Percentiles rank a stretch among this genome's conserved stretches.
These are phyloP conservation scores for Ameiurus melas DNA, from an alignment of 2,113 vertebrate species.

Conservation along the genomic window DNA sequence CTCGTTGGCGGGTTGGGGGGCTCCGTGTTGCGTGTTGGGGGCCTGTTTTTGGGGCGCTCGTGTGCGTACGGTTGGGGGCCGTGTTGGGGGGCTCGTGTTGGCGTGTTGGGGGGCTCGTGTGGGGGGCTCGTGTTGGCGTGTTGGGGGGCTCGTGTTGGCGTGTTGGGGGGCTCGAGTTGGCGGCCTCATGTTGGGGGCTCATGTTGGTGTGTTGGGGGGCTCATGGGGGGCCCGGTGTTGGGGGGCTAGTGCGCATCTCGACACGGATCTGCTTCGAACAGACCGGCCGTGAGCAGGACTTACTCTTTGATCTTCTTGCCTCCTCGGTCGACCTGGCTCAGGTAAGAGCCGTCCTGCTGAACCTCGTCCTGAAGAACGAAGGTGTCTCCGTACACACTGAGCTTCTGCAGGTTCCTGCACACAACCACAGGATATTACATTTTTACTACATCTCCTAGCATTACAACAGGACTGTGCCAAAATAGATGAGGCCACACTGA, in stretches of 20 bases:
- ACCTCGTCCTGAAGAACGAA: slow-evolving; percentile 90
- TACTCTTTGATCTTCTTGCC: slow-evolving; percentile 97
- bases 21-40: no score
- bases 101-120: no score
- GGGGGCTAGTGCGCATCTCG: no score
- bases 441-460: neutral
- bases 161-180: no score
- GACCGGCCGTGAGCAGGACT: slow-evolving; percentile 60
- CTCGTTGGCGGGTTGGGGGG: no score
- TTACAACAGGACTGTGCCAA: neutral
- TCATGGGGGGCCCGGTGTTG: neutral
- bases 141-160: no score
- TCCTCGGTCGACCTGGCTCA: slow-evolving; percentile 89
- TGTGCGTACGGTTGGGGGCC: no score
- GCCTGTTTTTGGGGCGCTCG: no score
- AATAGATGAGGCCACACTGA: neutral
- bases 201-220: neutral
- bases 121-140: no score
- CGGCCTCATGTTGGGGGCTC: no score
- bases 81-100: no score
- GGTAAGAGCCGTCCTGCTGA: slow-evolving; percentile 84
- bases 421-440: neutral
- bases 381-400: slow-evolving; percentile 94
- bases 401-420: slow-evolving; percentile 90
- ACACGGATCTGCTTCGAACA: neutral